These are phyloP conservation scores for Galeruca laticollis DNA, from an alignment of 2,888 invertebrate genomes.

Conservation along the genomic window DNA sequence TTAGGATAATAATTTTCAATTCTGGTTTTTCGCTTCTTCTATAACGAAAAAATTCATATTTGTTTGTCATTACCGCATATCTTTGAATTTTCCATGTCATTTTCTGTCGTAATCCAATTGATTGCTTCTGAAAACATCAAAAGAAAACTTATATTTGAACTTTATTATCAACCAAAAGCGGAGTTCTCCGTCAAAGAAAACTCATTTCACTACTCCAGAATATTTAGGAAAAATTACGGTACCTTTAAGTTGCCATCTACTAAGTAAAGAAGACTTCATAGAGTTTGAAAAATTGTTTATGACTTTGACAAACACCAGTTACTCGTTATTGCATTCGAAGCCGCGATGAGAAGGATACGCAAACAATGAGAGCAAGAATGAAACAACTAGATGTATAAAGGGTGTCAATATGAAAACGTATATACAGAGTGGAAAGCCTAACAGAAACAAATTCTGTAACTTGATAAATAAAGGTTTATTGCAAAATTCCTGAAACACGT, in stretches of 20 bases:
- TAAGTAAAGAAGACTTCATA: neutral
- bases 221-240: neutral
- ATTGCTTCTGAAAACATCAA: constrained; percentile 29
- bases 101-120: constrained; percentile 35
- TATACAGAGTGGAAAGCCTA: no score
- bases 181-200: constrained; percentile 17
- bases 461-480: no score
- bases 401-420: no score
- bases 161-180: constrained; percentile 34
- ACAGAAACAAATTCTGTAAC: no score
- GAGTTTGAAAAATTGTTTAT: neutral
- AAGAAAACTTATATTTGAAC: constrained; percentile 36
- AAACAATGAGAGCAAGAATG: no score
- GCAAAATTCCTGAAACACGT: no score
- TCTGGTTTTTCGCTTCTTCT: neutral
- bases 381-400: no score
- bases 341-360: no score
- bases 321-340: neutral
- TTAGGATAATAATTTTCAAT: neutral
- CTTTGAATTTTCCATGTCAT: constrained; percentile 30
- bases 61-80: neutral
- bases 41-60: constrained; percentile 6
- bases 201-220: neutral
- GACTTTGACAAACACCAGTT: neutral
- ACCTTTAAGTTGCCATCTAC: neutral